Evolutionary conservation across 2,113 vertebrate genomes (phyloP), one percentile per base, ranked within the genome.

Genomic region (Chionodraco myersi): DNA sequence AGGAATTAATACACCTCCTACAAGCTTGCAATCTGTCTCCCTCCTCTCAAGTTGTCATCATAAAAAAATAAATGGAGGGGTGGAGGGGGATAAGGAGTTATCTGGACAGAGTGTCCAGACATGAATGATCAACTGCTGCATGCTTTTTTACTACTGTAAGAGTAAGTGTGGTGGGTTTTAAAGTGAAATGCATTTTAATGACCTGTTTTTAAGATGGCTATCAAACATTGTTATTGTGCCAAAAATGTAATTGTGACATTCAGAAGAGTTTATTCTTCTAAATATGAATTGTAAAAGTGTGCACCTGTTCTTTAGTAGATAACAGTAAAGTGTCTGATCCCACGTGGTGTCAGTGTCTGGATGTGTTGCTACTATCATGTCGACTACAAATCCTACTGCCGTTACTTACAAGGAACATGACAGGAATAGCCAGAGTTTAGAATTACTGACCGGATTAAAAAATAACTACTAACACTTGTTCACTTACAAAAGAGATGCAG

Each of bases 401-500:
- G 11, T 21, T 49, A 51, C 51, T 71, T 63, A 53, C 71, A 45
- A 68, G 59, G 49, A 48, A 36, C 1, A 1, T 54, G 48, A 67
- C 14, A 51, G 26, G 45, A 71, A 58, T 70, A 60, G 58, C 34
- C 10, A 2, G 5, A 16, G 67, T 41, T 60, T 53, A 16, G 21
- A 72, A 48, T 59, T 3, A 67, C 60, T 16, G 52, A 21, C 26
- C 2, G 56, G 14, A n/a, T 52, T 41, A 11, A 56, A 51, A n/a
- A 18, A 71, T 41, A 44, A 12, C 60, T 7, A 13, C 4, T 3
- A 44, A 54, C 16, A 36, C 14, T 51, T 72, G 57, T 79, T 71
- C 56, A 95, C 95, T 96, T 90, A 96, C 95, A 72, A 97, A 97
- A 82, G 96, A 97, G 89, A 97, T 97, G 91, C 96, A 96, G 84